Percentiles rank a stretch among this genome's conserved stretches.
Conservation (phyloP, 2,888 invertebrate species). For the Archips xylosteana region DNA sequence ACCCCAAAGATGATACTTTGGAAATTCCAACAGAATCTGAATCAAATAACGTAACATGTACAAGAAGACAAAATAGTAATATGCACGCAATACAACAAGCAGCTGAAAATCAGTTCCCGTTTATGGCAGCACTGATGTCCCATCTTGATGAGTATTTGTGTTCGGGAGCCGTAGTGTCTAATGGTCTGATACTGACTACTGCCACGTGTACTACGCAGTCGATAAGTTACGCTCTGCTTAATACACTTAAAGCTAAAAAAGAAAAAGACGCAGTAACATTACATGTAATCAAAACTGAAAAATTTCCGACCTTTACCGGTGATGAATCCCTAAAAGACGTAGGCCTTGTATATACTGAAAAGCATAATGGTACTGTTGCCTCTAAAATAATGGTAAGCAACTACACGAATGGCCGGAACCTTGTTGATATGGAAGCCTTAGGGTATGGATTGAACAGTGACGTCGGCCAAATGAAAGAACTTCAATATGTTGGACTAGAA, state of each 20-base stretch:
- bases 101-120: conserved; percentile 68
- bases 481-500: conserved; percentile 74
- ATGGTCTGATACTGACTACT: conserved; percentile 72
- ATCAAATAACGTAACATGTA: conserved; percentile 61
- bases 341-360: conserved; percentile 71
- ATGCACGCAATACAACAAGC: conserved; percentile 72
- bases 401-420: conserved; percentile 55
- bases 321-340: conserved; percentile 64
- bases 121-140: conserved; percentile 74
- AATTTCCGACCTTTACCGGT: conserved; percentile 67
- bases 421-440: conserved; percentile 66
- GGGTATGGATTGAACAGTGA: conserved; percentile 77
- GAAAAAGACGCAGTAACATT: conserved; percentile 56
- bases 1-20: conserved; percentile 69
- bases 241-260: conserved; percentile 67
- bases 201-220: conserved; percentile 62
- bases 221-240: conserved; percentile 67
- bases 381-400: conserved; percentile 70
- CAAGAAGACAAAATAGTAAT: conserved; percentile 65
- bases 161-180: conserved; percentile 70
- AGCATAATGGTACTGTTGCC: conserved; percentile 66
- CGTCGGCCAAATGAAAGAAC: conserved; percentile 59
- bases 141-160: conserved; percentile 73
- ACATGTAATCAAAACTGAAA: conserved; percentile 68
- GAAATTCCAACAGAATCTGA: conserved; percentile 65